Percentiles rank a stretch among this genome's conserved stretches.
Conservation (phyloP, 2,113 vertebrate species). For the Platysteira castanea region DNA sequence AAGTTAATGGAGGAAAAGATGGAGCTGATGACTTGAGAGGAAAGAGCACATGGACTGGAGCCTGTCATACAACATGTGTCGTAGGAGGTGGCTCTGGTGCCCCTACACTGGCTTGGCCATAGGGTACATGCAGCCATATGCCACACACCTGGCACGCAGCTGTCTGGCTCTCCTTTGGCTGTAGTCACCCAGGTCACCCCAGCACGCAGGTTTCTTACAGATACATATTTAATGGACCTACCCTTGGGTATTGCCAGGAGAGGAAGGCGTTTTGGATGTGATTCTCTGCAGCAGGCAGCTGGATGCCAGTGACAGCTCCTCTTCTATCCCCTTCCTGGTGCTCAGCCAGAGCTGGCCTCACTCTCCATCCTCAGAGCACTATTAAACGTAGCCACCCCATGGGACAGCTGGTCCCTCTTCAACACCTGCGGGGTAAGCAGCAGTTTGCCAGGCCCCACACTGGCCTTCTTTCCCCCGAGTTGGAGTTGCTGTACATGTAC, state of each 20-base stretch:
- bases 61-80: not conserved
- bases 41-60: not conserved
- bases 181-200: not conserved
- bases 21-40: not conserved
- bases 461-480: accelerated
- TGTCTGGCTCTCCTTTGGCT: not conserved
- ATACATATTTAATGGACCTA: not conserved
- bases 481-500: not conserved
- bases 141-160: accelerated
- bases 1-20: not conserved
- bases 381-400: accelerated
- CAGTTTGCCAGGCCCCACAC: not conserved
- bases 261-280: not conserved
- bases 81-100: not conserved
- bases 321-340: not conserved
- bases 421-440: accelerated
- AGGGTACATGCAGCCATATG: not conserved
- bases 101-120: not conserved
- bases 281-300: not conserved
- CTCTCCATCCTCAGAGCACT: not conserved
- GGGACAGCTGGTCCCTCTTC: not conserved
- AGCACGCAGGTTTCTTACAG: not conserved
- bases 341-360: not conserved
- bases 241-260: not conserved
- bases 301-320: not conserved